phyloP scores from a whole-genome alignment of 1,140 invertebrate species.

The Penaeus japonicus region DNA sequence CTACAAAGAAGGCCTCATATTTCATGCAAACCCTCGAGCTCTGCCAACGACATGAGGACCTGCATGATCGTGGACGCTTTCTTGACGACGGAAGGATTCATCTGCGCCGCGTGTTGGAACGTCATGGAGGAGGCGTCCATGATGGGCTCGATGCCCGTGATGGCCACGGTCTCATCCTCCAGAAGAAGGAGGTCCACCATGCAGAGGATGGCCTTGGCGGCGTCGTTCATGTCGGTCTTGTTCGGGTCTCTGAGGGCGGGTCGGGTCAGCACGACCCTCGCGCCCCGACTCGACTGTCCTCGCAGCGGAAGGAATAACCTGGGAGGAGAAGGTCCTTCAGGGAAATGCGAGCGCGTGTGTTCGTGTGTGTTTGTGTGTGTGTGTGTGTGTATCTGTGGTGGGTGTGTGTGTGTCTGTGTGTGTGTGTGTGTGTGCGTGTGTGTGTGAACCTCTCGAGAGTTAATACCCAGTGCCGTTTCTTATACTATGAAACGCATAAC shows the following conservation, averaged over 20 bases:
- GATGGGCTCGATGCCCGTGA: conserved; percentile 23
- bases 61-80: conserved; percentile 41
- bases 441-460: too few relatives aligned
- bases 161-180: conserved; percentile 29
- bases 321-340: background rate
- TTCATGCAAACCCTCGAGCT: too few relatives aligned
- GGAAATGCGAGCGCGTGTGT: too few relatives aligned
- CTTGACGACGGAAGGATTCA: conserved; percentile 22
- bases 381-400: too few relatives aligned
- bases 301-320: background rate
- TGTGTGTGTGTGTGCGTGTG: too few relatives aligned
- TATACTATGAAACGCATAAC: too few relatives aligned
- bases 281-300: background rate
- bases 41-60: background rate
- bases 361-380: too few relatives aligned
- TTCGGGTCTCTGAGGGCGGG: conserved; percentile 27
- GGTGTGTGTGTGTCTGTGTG: too few relatives aligned
- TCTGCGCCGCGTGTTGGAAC: conserved; percentile 14
- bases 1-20: too few relatives aligned
- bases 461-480: too few relatives aligned
- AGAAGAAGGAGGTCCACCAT: conserved; percentile 23
- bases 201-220: conserved; percentile 15
- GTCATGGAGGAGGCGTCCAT: conserved; percentile 37
- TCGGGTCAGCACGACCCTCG: background rate
- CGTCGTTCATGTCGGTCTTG: conserved; percentile 28